Evolutionary conservation across 1,140 invertebrate genomes (phyloP).

Genomic region (Conus ventricosus): DNA sequence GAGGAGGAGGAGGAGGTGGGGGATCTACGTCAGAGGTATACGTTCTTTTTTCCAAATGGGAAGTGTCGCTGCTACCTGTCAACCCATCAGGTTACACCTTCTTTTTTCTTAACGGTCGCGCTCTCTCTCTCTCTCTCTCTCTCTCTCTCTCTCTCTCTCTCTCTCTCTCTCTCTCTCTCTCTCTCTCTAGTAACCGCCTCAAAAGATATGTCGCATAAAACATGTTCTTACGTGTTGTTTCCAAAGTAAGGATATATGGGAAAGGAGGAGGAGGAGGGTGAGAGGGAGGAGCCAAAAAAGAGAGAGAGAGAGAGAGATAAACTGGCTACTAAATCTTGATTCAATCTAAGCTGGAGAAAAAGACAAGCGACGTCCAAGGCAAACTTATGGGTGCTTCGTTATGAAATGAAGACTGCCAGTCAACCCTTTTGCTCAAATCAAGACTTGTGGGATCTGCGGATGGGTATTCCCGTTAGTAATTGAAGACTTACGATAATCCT

Average conservation of each 20-base stretch:
- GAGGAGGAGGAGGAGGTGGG: neutral
- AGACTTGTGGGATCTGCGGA: too few species aligned
- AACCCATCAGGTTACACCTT: neutral
- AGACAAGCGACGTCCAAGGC: too few species aligned
- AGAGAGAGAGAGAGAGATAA: neutral
- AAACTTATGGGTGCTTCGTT: too few species aligned
- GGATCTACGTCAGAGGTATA: neutral
- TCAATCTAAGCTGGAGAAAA: neutral
- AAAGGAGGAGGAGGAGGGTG: neutral
- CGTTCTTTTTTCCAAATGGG: too few species aligned
- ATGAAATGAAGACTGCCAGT: too few species aligned
- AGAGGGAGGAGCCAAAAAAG: neutral
- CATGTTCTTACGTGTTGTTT: neutral
- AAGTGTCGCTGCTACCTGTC: neutral
- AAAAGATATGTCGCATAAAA: neutral
- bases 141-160: too few species aligned
- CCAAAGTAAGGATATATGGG: neutral
- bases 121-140: too few species aligned
- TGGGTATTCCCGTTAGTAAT: neutral
- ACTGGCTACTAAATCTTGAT: neutral
- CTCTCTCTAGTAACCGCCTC: neutral
- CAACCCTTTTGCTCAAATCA: too few species aligned
- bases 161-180: too few species aligned
- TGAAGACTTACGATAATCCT: neutral
- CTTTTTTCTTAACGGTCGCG: neutral